These are phyloP conservation scores for Oligia latruncula DNA, from an alignment of 2,888 invertebrate species.

Conservation along the genomic window DNA sequence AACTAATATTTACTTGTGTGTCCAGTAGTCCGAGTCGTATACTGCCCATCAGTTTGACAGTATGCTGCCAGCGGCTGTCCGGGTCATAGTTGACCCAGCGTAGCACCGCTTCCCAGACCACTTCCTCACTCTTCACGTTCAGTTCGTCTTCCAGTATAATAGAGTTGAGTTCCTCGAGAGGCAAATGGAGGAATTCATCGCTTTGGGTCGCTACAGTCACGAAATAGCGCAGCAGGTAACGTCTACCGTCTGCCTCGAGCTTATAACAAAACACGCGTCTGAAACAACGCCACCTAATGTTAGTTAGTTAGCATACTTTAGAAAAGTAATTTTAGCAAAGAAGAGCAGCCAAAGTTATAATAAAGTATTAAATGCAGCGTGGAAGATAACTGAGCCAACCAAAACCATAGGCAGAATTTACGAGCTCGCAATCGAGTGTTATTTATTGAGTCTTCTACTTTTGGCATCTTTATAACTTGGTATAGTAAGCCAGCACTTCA, in stretches of 20 bases:
- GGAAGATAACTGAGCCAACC: background rate
- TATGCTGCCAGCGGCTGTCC: slow-evolving; percentile 92
- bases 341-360: background rate
- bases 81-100: slow-evolving; percentile 96
- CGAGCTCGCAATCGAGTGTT: background rate
- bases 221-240: slow-evolving; percentile 94
- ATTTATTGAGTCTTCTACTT: background rate
- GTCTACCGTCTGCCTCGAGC: slow-evolving; percentile 92
- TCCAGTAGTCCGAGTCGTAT: slow-evolving; percentile 95
- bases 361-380: background rate
- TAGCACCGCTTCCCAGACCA: slow-evolving; percentile 95
- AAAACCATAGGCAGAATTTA: background rate
- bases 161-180: slow-evolving; percentile 93
- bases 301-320: slow-evolving; percentile 40
- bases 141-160: slow-evolving; percentile 95
- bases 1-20: slow-evolving; percentile 89
- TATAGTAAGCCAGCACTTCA: background rate
- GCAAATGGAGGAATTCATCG: slow-evolving; percentile 93
- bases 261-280: slow-evolving; percentile 93
- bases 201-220: slow-evolving; percentile 93
- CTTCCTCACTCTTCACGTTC: slow-evolving; percentile 96
- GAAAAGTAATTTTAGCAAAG: background rate
- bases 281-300: slow-evolving; percentile 66
- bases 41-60: slow-evolving; percentile 94
- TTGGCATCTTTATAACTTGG: background rate